Evolutionary conservation across 2,113 vertebrate genomes (phyloP).

Genomic region (Sapajus apella): DNA sequence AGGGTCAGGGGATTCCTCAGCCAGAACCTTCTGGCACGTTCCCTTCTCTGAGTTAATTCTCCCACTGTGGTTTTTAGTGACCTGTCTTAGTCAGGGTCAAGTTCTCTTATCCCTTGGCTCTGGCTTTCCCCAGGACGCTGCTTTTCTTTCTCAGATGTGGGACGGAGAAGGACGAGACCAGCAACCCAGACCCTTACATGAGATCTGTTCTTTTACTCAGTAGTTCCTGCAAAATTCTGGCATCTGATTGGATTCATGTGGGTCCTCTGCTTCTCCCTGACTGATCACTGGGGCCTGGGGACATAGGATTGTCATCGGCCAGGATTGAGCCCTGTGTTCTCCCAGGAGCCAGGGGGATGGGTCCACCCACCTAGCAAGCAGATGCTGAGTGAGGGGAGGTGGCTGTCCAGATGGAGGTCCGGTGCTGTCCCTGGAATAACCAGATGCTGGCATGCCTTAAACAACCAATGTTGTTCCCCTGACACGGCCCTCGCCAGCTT

Average conservation of each 20-base stretch:
- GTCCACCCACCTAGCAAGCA: neutral
- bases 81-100: neutral
- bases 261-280: neutral
- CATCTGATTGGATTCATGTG: neutral
- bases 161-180: neutral
- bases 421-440: too few species aligned
- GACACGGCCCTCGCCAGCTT: fast-evolving
- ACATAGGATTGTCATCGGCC: fast-evolving
- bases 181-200: neutral
- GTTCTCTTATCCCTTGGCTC: neutral
- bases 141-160: neutral
- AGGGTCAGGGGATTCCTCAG: too few species aligned
- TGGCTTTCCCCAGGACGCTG: neutral
- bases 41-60: neutral
- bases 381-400: neutral
- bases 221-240: neutral
- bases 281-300: neutral
- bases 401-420: neutral
- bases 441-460: neutral
- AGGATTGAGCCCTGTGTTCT: neutral
- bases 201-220: neutral
- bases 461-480: too few species aligned
- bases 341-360: neutral
- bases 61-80: fast-evolving
- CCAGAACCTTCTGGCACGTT: fast-evolving